Evolutionary conservation across 2,113 vertebrate genomes (phyloP).

Genomic region (Oxygymnocypris stewartii): DNA sequence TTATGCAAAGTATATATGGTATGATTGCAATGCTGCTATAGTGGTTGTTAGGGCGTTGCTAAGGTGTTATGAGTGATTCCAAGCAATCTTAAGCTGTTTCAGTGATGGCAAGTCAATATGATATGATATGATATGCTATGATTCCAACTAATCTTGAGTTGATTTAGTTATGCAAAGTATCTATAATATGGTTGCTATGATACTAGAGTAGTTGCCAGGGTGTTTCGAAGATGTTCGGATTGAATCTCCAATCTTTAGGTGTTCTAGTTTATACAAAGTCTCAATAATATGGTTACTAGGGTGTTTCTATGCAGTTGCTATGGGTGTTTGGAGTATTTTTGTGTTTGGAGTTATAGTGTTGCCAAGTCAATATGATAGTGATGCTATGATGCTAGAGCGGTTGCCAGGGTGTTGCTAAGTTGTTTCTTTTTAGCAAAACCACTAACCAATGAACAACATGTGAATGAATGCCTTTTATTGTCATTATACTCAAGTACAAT

Average conservation of each 20-base stretch:
- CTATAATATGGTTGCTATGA: not conserved
- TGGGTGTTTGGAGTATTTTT: not conserved
- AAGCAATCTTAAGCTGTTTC: not conserved
- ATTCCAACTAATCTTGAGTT: not conserved
- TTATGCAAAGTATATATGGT: not conserved
- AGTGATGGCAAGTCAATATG: not conserved
- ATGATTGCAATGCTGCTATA: not conserved
- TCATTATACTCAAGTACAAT: no score
- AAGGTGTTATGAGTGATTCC: not conserved
- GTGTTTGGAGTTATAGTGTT: not conserved
- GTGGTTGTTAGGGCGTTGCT: not conserved
- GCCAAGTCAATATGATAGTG: no score
- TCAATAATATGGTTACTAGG: not conserved
- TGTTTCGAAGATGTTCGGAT: not conserved
- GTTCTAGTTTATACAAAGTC: not conserved
- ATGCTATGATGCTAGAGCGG: no score
- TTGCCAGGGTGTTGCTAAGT: no score
- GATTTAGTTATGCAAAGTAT: not conserved
- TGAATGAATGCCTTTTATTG: no score
- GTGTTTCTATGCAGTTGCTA: not conserved
- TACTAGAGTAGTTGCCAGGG: not conserved
- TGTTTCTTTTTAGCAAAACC: no score
- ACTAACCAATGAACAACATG: not conserved
- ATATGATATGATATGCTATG: not conserved
- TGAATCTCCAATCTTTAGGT: not conserved